Percentiles rank a stretch among this genome's conserved stretches.
Evolutionary conservation across 2,797 vertebrate genomes (phyloP).

Genomic region (Thaleichthys pacificus): DNA sequence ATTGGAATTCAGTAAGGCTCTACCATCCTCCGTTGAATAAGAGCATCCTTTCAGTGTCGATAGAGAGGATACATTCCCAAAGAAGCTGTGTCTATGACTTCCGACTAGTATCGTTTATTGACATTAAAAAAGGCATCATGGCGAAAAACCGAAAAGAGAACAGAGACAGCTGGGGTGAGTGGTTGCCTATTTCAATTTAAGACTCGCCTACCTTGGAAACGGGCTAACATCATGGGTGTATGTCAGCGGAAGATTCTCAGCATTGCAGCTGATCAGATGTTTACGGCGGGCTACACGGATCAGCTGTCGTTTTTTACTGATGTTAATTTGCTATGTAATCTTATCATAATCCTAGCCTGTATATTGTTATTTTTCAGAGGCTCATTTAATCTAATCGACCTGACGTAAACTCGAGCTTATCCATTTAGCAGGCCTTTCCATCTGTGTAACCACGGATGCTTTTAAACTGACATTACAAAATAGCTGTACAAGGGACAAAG

Average conservation of each 20-base stretch:
- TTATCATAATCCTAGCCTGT: background rate
- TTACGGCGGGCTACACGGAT: constrained; percentile 30
- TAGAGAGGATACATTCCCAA: constrained; percentile 57
- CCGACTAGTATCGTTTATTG: constrained; percentile 49
- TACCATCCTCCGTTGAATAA: constrained; percentile 65
- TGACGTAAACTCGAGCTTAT: background rate
- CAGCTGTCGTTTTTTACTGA: constrained; percentile 27
- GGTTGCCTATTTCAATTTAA: constrained; percentile 43
- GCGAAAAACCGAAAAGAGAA: constrained; percentile 77
- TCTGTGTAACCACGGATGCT: background rate
- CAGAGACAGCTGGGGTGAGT: constrained; percentile 87
- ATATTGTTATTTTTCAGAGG: background rate
- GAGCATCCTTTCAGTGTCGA: constrained; percentile 64
- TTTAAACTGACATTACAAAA: background rate
- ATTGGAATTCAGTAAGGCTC: constrained; percentile 60
- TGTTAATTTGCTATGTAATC: background rate
- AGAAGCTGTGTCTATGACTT: constrained; percentile 62
- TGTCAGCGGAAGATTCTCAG: constrained; percentile 43
- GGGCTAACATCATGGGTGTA: constrained; percentile 19
- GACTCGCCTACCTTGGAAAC: constrained; percentile 24
- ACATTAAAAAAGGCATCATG: constrained; percentile 65
- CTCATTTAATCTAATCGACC: background rate
- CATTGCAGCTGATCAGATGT: constrained; percentile 43
- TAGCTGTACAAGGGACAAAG: too few species aligned
- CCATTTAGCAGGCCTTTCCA: background rate